Evolutionary conservation across 2,888 invertebrate species (phyloP).

Genomic region (Glaucopsyche alexis): DNA sequence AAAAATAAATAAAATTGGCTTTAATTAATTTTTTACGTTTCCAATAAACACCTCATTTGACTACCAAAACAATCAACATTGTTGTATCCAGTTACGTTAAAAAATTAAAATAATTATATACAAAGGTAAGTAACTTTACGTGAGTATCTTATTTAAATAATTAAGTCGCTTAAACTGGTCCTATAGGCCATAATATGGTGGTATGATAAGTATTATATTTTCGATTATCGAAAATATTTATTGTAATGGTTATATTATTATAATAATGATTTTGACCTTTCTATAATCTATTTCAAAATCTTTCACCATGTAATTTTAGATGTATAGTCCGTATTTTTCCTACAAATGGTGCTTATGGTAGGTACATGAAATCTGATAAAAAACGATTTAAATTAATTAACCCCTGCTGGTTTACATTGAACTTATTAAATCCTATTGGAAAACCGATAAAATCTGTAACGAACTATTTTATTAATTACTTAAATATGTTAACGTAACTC

Average conservation of each 20-base stretch:
- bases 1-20: neutral
- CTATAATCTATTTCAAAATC: neutral
- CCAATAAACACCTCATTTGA: neutral
- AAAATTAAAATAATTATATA: conserved; percentile 1
- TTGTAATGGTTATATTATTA: conserved; percentile 7
- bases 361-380: neutral
- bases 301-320: conserved; percentile 12
- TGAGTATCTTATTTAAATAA: conserved; percentile 11
- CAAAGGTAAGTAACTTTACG: neutral
- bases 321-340: neutral
- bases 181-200: conserved; percentile 5
- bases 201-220: neutral
- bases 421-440: neutral
- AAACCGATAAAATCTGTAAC: neutral
- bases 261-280: conserved; percentile 6
- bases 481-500: too few relatives aligned
- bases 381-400: neutral
- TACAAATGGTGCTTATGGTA: neutral
- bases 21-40: neutral
- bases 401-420: neutral
- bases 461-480: neutral
- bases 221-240: conserved; percentile 9
- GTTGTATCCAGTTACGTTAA: neutral
- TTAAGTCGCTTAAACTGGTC: conserved; percentile 4
- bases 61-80: conserved; percentile 15